These are phyloP conservation scores for Lydus trimaculatus DNA, from an alignment of 2,888 invertebrate species.

Conservation along the genomic window DNA sequence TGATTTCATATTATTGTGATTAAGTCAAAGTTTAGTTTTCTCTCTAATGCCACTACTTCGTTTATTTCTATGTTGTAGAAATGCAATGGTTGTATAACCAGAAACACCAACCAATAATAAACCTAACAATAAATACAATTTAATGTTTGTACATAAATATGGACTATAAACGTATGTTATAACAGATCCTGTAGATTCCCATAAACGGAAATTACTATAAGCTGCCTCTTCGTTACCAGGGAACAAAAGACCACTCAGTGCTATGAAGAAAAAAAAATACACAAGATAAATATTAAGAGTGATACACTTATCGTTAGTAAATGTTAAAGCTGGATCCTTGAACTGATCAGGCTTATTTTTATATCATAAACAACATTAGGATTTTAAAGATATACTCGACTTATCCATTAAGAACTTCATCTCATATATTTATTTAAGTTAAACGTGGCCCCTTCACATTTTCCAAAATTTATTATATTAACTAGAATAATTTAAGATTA, in stretches of 20 bases:
- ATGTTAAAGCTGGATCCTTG: no score
- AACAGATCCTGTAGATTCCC: constrained; percentile 92
- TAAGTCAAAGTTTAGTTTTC: constrained; percentile 54
- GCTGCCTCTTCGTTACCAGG: constrained; percentile 87
- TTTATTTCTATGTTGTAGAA: constrained; percentile 60
- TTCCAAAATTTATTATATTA: no score
- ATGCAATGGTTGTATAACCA: constrained; percentile 76
- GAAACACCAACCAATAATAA: constrained; percentile 75
- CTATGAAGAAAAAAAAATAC: constrained; percentile 58
- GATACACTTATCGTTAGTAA: no score
- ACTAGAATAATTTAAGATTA: no score
- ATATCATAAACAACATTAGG: no score
- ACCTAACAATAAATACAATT: constrained; percentile 72
- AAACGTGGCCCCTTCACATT: no score
- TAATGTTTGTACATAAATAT: constrained; percentile 76
- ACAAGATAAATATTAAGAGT: no score
- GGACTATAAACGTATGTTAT: constrained; percentile 83
- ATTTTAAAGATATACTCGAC: no score
- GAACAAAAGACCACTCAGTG: constrained; percentile 85
- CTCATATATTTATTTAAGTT: no score
- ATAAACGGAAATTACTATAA: constrained; percentile 90
- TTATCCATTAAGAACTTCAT: no score
- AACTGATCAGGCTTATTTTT: constrained; percentile 12
- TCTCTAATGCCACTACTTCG: constrained; percentile 33
- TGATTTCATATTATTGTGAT: constrained; percentile 57